Evolutionary conservation across 2,113 vertebrate genomes (phyloP).

Genomic region (Lota lota): DNA sequence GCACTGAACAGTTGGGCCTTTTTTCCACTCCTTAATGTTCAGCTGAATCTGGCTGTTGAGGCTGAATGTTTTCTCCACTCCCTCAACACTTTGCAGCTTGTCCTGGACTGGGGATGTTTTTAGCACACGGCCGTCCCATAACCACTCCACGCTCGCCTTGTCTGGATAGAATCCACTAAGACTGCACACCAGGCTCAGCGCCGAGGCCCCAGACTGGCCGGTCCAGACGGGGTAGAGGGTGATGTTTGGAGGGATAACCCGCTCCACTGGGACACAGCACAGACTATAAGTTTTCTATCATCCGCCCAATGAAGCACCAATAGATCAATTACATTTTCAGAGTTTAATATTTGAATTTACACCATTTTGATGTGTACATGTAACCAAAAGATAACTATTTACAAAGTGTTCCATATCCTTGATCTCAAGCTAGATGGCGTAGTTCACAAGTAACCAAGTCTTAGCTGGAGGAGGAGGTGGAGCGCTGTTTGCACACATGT

Average conservation of each 20-base stretch:
- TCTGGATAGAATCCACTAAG: slow-evolving; percentile 49
- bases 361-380: slow-evolving; percentile 31
- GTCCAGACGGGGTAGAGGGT: slow-evolving; percentile 43
- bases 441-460: too few species aligned
- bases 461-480: too few species aligned
- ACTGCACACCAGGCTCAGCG: slow-evolving; percentile 55
- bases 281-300: slow-evolving; percentile 4
- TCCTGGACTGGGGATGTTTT: fast-evolving
- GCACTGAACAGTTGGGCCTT: slow-evolving; percentile 46
- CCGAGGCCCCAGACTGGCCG: not conserved
- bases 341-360: slow-evolving; percentile 23
- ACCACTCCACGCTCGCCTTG: slow-evolving; percentile 33
- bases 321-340: not conserved
- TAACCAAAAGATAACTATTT: too few species aligned
- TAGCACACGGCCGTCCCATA: fast-evolving
- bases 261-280: slow-evolving; percentile 30
- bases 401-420: too few species aligned
- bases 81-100: slow-evolving; percentile 12
- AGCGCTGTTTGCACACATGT: too few species aligned
- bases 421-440: too few species aligned
- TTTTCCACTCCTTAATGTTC: slow-evolving; percentile 10
- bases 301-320: not conserved
- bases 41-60: slow-evolving; percentile 49
- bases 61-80: not conserved
- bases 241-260: slow-evolving; percentile 32